phyloP scores from a whole-genome alignment of 1,140 invertebrate genomes.

The Spodoptera litura region DNA sequence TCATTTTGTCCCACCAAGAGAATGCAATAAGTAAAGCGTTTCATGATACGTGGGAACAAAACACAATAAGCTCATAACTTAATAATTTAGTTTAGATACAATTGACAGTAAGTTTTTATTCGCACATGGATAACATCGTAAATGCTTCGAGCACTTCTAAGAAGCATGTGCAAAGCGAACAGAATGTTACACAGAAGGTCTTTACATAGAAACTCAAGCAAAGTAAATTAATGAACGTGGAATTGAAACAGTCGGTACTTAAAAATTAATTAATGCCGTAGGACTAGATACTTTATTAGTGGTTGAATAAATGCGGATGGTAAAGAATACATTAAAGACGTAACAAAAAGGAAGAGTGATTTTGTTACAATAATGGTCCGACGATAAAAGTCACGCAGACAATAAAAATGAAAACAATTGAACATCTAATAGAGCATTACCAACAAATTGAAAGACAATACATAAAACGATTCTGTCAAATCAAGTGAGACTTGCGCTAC shows the following conservation, averaged over 20 bases:
- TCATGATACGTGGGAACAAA: constrained; percentile 16
- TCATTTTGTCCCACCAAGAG: background rate
- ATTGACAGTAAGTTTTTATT: constrained; percentile 36
- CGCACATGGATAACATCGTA: constrained; percentile 33
- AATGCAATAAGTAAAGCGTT: constrained; percentile 11
- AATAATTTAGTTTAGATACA: constrained; percentile 40
- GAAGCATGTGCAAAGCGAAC: constrained; percentile 20
- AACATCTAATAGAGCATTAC: too few relatives aligned
- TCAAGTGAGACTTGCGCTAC: constrained; percentile 17
- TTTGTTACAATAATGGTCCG: too few relatives aligned
- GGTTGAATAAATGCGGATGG: too few relatives aligned
- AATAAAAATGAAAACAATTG: too few relatives aligned
- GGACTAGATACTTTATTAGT: too few relatives aligned
- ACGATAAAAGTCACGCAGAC: too few relatives aligned
- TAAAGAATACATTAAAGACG: too few relatives aligned
- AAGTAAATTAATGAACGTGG: too few relatives aligned
- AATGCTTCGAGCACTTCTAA: constrained; percentile 5
- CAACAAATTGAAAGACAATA: too few relatives aligned
- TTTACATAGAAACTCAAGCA: background rate
- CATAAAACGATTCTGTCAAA: background rate
- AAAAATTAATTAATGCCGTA: too few relatives aligned
- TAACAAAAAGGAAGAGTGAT: too few relatives aligned
- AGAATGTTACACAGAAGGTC: constrained; percentile 4
- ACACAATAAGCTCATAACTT: constrained; percentile 33
- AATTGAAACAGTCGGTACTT: too few relatives aligned